A percentile compares a stretch with the other conserved stretches of the same genome.
Conservation (phyloP, 2,888 invertebrate genomes). For the Chaetoderma sp. region DNA sequence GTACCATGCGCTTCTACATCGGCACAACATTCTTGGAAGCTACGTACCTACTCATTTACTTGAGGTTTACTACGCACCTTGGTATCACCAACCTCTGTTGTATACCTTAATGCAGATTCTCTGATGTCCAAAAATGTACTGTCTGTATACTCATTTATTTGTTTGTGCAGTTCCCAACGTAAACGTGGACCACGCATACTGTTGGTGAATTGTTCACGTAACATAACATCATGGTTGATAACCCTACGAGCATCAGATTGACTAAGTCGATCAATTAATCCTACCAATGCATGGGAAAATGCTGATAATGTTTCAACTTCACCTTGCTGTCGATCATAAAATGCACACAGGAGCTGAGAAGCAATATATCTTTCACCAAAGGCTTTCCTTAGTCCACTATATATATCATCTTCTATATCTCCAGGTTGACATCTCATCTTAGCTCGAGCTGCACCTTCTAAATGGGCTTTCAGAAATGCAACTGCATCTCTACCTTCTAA, state of each 20-base stretch:
- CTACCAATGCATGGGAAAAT: slow-evolving; percentile 2
- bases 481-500: not conserved
- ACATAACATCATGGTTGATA: not conserved
- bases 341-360: not conserved
- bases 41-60: too few species aligned
- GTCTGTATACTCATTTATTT: slow-evolving; percentile 71
- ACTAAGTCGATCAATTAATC: not conserved
- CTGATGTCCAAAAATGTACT: slow-evolving; percentile 61
- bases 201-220: slow-evolving; percentile 4
- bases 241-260: not conserved
- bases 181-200: slow-evolving; percentile 42
- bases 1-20: too few species aligned
- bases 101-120: not conserved
- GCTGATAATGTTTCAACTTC: not conserved
- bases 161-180: slow-evolving; percentile 64
- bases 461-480: not conserved
- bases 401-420: not conserved
- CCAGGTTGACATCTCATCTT: not conserved
- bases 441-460: not conserved
- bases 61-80: too few species aligned
- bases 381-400: not conserved
- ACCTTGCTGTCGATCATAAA: slow-evolving; percentile 3
- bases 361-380: not conserved
- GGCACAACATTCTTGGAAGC: too few species aligned
- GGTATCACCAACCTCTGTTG: not conserved